Percentiles rank a stretch among this genome's conserved stretches.
phyloP scores from a whole-genome alignment of 2,888 invertebrate genomes.

The Capitulum mitella region DNA sequence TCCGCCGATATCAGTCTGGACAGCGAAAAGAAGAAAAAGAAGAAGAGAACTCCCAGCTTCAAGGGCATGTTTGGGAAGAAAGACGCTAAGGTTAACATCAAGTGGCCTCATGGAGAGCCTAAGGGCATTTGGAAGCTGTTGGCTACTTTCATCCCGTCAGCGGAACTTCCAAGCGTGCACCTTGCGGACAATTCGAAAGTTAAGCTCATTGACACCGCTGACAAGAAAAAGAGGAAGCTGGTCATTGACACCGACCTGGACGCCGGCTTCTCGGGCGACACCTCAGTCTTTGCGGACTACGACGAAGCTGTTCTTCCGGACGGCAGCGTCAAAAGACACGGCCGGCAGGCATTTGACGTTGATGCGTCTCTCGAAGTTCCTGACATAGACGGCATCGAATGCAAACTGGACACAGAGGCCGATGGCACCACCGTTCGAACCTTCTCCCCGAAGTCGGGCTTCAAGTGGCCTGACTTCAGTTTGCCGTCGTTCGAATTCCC shows the following conservation, averaged over 20 bases:
- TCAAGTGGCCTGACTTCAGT: background rate
- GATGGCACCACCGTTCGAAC: background rate
- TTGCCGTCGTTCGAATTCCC: background rate
- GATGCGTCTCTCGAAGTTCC: background rate
- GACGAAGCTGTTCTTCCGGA: background rate
- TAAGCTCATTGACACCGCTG: background rate
- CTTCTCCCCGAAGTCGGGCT: background rate
- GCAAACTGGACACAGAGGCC: background rate
- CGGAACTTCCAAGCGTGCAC: background rate
- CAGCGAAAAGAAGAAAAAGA: background rate
- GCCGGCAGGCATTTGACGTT: background rate
- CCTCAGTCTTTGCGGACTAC: background rate
- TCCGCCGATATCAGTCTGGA: background rate
- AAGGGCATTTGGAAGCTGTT: background rate
- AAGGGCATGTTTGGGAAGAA: constrained; percentile 16
- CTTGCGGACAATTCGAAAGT: background rate
- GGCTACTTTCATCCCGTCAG: background rate
- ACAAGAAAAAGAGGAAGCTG: background rate
- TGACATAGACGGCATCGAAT: background rate
- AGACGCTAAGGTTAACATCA: background rate
- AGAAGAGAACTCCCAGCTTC: constrained; percentile 13
- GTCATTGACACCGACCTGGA: constrained; percentile 7
- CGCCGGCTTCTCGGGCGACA: background rate
- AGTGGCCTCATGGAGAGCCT: background rate
- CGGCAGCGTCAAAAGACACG: background rate